Conservation (phyloP, 2,797 vertebrate genomes). For the Bucorvus abyssinicus region DNA sequence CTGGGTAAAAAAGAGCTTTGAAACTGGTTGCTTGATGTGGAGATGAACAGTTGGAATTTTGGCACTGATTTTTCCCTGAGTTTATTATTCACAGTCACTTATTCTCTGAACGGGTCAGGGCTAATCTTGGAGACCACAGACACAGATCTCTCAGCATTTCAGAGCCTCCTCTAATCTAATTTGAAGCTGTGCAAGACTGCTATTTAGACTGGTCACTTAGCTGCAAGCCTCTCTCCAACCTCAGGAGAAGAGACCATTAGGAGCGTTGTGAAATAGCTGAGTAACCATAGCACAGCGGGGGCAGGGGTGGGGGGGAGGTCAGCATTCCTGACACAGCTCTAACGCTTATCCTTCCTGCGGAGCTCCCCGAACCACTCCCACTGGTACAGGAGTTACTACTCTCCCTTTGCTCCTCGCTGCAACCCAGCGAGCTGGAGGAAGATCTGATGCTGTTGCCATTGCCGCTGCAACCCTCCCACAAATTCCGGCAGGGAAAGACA, state of each 20-base stretch:
- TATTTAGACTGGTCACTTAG: not conserved
- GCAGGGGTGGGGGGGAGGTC: not conserved
- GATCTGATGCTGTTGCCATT: slow-evolving; percentile 26
- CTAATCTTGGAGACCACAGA: not conserved
- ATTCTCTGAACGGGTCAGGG: not conserved
- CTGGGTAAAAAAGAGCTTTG: not conserved
- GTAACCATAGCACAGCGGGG: not conserved
- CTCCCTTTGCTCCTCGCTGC: not conserved
- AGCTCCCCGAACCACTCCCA: slow-evolving; percentile 49
- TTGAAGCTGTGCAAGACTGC: not conserved
- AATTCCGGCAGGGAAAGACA: slow-evolving; percentile 54
- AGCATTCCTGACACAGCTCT: not conserved
- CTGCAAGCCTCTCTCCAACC: not conserved
- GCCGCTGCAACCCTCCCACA: slow-evolving; percentile 34
- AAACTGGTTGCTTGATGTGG: not conserved
- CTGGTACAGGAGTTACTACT: not conserved
- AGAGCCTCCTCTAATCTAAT: not conserved
- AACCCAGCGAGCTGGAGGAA: not conserved
- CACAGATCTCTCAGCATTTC: slow-evolving; percentile 22
- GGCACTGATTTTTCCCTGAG: not conserved
- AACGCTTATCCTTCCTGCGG: not conserved
- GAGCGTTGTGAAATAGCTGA: slow-evolving; percentile 33
- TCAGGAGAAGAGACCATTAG: not conserved
- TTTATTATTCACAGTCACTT: not conserved
- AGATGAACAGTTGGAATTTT: not conserved